Evolutionary conservation across 2,888 invertebrate species (phyloP).

Genomic region (Cosmorhoe ocellata): DNA sequence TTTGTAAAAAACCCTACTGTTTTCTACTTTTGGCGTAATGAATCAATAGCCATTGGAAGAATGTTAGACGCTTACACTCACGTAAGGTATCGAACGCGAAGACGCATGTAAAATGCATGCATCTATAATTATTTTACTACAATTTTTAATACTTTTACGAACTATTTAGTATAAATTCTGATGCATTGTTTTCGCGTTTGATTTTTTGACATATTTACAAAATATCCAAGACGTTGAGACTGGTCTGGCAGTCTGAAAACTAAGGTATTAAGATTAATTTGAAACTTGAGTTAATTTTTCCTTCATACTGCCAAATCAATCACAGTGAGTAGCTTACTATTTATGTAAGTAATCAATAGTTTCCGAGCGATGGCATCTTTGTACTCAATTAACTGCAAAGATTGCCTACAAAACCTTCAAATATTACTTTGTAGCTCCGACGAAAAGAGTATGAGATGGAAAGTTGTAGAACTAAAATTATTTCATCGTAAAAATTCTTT

Average conservation of each 20-base stretch:
- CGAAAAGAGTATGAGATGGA: conserved; percentile 9
- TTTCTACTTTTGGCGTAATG: conserved; percentile 15
- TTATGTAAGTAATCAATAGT: conserved; percentile 5
- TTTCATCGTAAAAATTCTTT: background rate
- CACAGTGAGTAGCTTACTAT: conserved; percentile 3
- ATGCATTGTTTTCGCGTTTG: conserved; percentile 25
- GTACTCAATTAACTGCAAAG: conserved; percentile 10
- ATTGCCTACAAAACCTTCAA: conserved; percentile 1
- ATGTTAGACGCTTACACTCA: conserved; percentile 16
- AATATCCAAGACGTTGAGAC: conserved; percentile 7
- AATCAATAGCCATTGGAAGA: conserved; percentile 23
- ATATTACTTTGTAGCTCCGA: conserved; percentile 3
- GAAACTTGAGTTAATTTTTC: conserved; percentile 4
- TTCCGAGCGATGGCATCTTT: conserved; percentile 16
- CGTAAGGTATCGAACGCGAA: conserved; percentile 21
- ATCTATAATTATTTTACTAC: conserved; percentile 11
- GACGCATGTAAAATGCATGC: conserved; percentile 18
- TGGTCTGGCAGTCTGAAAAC: conserved; percentile 20
- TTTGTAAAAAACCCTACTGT: conserved; percentile 9
- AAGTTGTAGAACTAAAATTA: background rate
- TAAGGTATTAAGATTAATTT: conserved; percentile 5
- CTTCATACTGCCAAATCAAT: conserved; percentile 20
- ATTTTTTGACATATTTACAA: conserved; percentile 13
- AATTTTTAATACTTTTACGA: conserved; percentile 3
- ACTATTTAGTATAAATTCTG: conserved; percentile 7